phyloP scores from a whole-genome alignment of 2,113 vertebrate species.

The Gobiocypris rarus region DNA sequence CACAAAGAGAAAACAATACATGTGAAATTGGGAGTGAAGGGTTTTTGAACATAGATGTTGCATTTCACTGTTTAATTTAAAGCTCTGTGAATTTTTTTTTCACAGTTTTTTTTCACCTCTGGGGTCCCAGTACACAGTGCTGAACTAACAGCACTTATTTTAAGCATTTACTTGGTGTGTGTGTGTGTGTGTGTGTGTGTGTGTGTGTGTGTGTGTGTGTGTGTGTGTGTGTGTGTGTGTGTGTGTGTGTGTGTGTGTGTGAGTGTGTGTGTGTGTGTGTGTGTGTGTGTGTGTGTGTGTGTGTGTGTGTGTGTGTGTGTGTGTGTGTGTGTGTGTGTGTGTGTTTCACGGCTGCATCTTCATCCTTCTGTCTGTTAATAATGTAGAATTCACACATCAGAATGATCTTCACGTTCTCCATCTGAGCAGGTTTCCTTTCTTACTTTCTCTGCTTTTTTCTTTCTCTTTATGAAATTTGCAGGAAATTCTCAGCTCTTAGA shows the following conservation, averaged over 20 bases:
- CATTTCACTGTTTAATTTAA: conserved; percentile 64
- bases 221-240: conserved; percentile 5
- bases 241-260: conserved; percentile 19
- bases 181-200: conserved; percentile 9
- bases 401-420: conserved; percentile 58
- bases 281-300: conserved; percentile 19
- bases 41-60: conserved; percentile 59
- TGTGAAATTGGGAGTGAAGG: conserved; percentile 59
- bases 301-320: conserved; percentile 22
- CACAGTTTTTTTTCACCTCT: conserved; percentile 52
- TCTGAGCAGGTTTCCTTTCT: conserved; percentile 44
- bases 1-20: conserved; percentile 30
- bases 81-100: conserved; percentile 35
- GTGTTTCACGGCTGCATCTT: conserved; percentile 59
- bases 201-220: neutral
- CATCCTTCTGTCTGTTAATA: conserved; percentile 61
- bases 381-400: conserved; percentile 64
- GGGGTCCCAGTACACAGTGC: conserved; percentile 61
- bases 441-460: conserved; percentile 27
- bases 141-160: conserved; percentile 63
- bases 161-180: conserved; percentile 57
- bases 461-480: conserved; percentile 7
- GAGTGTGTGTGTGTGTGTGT: conserved; percentile 23
- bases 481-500: conserved; percentile 11
- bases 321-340: conserved; percentile 10